Base-by-base conservation (phyloP, 2,797 vertebrate genomes). In the Sebastes dallii region DNA sequence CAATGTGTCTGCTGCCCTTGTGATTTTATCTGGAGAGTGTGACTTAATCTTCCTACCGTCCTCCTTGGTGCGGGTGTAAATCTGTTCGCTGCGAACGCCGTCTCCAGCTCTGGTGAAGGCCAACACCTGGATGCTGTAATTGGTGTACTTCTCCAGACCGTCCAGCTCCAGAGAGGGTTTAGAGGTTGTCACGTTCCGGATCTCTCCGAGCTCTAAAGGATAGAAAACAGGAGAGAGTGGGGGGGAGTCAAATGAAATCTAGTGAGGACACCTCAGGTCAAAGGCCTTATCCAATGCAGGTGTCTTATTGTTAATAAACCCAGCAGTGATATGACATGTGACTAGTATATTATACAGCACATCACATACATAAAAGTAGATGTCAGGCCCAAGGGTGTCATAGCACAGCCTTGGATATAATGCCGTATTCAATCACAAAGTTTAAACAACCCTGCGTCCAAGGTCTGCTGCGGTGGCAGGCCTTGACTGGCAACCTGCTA, bases 41-140 rank as follows among this genome's bases (percentile, higher is more conserved):
- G 62, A 66, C 16, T 78, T 0, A 3, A 69, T 72, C 16, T 34
- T 65, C 91, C 25, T 93, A 99, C 98, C 98, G 61, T 99, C 98
- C 90, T 99, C 98, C 84, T 99, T 99, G 86, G 98, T 99, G 82
- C 98, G 96, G 14, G 97, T 98, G 87, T 99, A 99, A 91, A 98
- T 98, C 95, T 99, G 98, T 81, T 99, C 98, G 0, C 98, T 99
- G 78, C 98, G 95, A 27, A 98, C 97, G 0, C 98, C 98, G 0
- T 99, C 98, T 8, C 98, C 98, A 0, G 98, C 98, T n/a, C 97
- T 92, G 32, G 98, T 99, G 86, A 98, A 99, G 72, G 98, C 96
- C 94, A 99, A 72, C 88, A 99, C 98, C 90, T 99, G 98, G 90
- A 99, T 97, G 91, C 98, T 99, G 93, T 99, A 99, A 94, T 99